phyloP scores from a whole-genome alignment of 1,140 invertebrate genomes.

The Eueides isabella region DNA sequence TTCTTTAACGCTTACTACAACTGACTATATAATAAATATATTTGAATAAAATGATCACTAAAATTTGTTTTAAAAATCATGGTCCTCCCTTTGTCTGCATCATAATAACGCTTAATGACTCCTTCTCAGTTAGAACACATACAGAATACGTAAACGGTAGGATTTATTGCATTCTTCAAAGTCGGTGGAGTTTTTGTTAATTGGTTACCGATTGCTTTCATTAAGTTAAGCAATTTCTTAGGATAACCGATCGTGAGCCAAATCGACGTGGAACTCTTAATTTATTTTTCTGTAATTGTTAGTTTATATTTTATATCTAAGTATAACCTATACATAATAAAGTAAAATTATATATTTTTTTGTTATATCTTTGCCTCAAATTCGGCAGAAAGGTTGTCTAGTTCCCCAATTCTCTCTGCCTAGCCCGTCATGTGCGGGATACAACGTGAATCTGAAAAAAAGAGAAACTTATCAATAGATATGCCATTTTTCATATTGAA shows the following conservation, averaged over 20 bases:
- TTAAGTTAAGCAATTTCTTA: constrained; percentile 12
- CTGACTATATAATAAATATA: too few relatives aligned
- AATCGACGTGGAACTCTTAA: not conserved
- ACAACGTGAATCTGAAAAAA: too few relatives aligned
- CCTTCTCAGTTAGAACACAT: constrained; percentile 49
- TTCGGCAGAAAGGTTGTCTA: too few relatives aligned
- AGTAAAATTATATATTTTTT: not conserved
- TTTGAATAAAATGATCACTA: too few relatives aligned
- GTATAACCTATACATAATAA: not conserved
- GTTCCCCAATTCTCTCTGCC: too few relatives aligned
- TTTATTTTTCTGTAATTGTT: not conserved
- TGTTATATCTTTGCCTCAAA: not conserved
- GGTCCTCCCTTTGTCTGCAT: constrained; percentile 39
- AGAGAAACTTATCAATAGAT: too few relatives aligned
- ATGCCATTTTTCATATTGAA: too few relatives aligned
- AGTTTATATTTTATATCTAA: not conserved
- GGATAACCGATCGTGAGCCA: not conserved
- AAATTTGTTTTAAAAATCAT: constrained; percentile 1
- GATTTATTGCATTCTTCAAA: constrained; percentile 45
- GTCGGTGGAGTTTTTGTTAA: constrained; percentile 33
- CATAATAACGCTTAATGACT: constrained; percentile 55
- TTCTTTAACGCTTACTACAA: too few relatives aligned
- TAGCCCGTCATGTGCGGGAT: too few relatives aligned
- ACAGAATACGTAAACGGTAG: constrained; percentile 43
- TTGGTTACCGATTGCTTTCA: constrained; percentile 35